These are phyloP conservation scores for Barypeithes pellucidus DNA, from an alignment of 2,888 invertebrate species.

Conservation along the genomic window DNA sequence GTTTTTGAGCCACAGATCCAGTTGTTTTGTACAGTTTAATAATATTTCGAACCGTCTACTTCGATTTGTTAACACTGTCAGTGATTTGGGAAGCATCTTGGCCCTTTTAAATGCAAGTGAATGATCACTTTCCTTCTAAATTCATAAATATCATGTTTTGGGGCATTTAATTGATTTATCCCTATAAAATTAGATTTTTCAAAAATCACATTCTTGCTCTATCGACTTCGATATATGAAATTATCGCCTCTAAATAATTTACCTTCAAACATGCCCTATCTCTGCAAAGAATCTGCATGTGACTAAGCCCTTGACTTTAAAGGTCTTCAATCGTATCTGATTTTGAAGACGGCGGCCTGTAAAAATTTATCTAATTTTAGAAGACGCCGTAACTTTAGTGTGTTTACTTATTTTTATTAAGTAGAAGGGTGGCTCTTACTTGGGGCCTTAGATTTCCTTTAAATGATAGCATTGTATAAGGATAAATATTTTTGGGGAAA, in stretches of 20 bases:
- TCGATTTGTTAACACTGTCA: too few relatives aligned
- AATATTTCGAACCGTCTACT: too few relatives aligned
- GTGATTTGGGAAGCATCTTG: too few relatives aligned
- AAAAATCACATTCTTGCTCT: neutral
- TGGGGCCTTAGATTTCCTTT: constrained; percentile 9
- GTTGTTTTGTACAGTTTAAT: too few relatives aligned
- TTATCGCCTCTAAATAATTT: constrained; percentile 62
- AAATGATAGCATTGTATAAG: neutral
- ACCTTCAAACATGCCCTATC: constrained; percentile 65
- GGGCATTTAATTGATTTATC: too few relatives aligned
- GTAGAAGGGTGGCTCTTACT: neutral
- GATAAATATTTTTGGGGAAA: neutral
- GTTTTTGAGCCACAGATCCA: too few relatives aligned
- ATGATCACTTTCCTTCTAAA: too few relatives aligned
- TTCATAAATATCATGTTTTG: too few relatives aligned
- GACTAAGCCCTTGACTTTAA: constrained; percentile 54
- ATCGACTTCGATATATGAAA: neutral
- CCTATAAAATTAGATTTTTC: too few relatives aligned
- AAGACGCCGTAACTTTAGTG: neutral
- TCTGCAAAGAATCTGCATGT: constrained; percentile 63
- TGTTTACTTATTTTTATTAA: neutral
- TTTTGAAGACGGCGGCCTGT: constrained; percentile 31
- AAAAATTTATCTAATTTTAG: constrained; percentile 19
- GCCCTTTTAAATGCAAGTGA: too few relatives aligned
- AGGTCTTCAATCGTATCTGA: constrained; percentile 43